A percentile compares a stretch with the other conserved stretches of the same genome.
Conservation (phyloP, 2,797 vertebrate genomes). For the Pipistrellus kuhlii region DNA sequence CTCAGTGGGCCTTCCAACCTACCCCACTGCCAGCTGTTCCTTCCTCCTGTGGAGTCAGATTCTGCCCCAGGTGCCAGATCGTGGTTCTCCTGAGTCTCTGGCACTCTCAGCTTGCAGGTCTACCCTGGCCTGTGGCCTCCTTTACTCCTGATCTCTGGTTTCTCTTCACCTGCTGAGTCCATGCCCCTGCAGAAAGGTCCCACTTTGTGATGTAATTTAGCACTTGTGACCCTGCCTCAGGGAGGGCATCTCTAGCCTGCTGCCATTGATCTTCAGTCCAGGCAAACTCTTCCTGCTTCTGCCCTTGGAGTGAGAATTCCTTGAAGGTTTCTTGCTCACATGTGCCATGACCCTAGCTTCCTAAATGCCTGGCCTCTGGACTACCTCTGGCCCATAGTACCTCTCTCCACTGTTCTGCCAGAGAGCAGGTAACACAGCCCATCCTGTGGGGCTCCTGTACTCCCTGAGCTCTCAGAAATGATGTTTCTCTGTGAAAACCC, state of each 20-base stretch:
- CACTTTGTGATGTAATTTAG: conserved; percentile 72
- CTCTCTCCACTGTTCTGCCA: background rate
- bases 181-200: background rate
- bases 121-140: background rate
- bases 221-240: conserved; percentile 8
- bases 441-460: accelerated
- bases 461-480: background rate
- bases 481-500: background rate
- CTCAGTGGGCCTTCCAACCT: background rate
- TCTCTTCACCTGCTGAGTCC: background rate
- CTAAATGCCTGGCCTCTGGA: background rate
- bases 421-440: background rate
- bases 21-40: background rate
- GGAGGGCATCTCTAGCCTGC: background rate
- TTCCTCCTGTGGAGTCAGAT: background rate
- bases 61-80: background rate
- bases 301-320: accelerated
- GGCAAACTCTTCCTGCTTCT: background rate
- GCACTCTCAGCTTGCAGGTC: background rate
- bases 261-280: background rate
- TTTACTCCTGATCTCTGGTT: background rate
- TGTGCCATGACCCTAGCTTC: background rate
- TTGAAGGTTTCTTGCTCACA: too few relatives aligned
- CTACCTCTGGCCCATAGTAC: background rate
- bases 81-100: background rate